These are phyloP conservation scores for Leptopilina myrica DNA, from an alignment of 2,888 invertebrate genomes.

Conservation along the genomic window DNA sequence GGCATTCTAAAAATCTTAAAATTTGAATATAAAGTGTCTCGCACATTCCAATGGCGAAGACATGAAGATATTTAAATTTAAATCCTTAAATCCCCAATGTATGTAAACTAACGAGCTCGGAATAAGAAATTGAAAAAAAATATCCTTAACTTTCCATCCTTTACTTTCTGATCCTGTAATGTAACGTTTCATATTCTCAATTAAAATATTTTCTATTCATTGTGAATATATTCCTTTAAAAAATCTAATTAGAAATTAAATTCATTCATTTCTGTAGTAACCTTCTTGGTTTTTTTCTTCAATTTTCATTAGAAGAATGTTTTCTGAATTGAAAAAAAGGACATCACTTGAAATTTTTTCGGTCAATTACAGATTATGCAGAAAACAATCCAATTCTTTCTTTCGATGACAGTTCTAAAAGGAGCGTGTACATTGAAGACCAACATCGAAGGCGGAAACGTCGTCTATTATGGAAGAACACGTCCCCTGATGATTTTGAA, in stretches of 20 bases:
- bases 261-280: too few relatives aligned
- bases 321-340: too few relatives aligned
- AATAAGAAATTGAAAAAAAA: too few relatives aligned
- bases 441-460: slow-evolving; percentile 55
- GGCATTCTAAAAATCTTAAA: not conserved
- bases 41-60: slow-evolving; percentile 1
- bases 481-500: slow-evolving; percentile 54
- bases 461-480: slow-evolving; percentile 63
- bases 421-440: slow-evolving; percentile 61
- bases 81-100: not conserved
- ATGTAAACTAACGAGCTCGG: too few relatives aligned
- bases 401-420: slow-evolving; percentile 60
- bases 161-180: too few relatives aligned
- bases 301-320: too few relatives aligned
- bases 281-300: too few relatives aligned
- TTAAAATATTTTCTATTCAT: too few relatives aligned
- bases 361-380: slow-evolving; percentile 58
- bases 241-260: too few relatives aligned
- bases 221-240: too few relatives aligned
- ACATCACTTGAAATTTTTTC: not conserved
- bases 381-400: slow-evolving; percentile 57
- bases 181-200: too few relatives aligned
- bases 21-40: slow-evolving; percentile 17
- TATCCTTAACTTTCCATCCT: too few relatives aligned
- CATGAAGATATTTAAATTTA: slow-evolving; percentile 3